Base-by-base conservation (phyloP, 2,888 invertebrate genomes). In the Ectemnius cavifrons region DNA sequence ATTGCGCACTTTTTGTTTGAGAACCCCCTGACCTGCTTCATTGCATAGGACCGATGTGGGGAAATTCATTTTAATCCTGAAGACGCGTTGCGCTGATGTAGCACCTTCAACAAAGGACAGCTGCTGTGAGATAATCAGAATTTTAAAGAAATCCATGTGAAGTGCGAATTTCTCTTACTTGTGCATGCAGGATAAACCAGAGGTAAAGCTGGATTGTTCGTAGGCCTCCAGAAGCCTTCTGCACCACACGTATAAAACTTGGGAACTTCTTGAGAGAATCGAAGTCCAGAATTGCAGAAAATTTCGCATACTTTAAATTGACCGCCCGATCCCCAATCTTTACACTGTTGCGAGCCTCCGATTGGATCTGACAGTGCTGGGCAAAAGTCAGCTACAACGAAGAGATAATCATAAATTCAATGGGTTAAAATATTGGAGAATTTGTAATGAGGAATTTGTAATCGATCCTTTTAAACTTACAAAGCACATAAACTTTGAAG, bases 211-310 rank as follows among this genome's bases (percentile, higher is more conserved):
- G 97, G 96, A 87, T 97, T 95, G 49, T 92, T 92, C 0, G 97
- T 97, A 64, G 98, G 98, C 83, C 98, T 93, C 99, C 99, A 99
- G 91, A 97, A 97, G 56, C 99, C 99, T 94, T 99, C 98, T 67
- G 96, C 97, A n/a, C 98, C 98, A 89, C 99, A 99, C 0, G 97
- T 97, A 91, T 98, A 99, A 93, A 99, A 99, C 82, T 97, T 96
- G 0, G 99, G 98, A n/a, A 98, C 96, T 70, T 95, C 94, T 88
- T 97, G 96, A 0, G 98, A 97, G 92, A 99, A 99, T 81, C 96
- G 93, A 5, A 97, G 92, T n/a, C 97, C 97, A 71, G 94, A 91
- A 82, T 97, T 96, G 86, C 98, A 98, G 62, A 94, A 93, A 74
- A 98, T 97, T 91, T 97, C 97, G 90, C 98, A 99, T 1, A 98